Conservation (phyloP, 2,888 invertebrate genomes). For the Gymnosoma rotundatum region DNA sequence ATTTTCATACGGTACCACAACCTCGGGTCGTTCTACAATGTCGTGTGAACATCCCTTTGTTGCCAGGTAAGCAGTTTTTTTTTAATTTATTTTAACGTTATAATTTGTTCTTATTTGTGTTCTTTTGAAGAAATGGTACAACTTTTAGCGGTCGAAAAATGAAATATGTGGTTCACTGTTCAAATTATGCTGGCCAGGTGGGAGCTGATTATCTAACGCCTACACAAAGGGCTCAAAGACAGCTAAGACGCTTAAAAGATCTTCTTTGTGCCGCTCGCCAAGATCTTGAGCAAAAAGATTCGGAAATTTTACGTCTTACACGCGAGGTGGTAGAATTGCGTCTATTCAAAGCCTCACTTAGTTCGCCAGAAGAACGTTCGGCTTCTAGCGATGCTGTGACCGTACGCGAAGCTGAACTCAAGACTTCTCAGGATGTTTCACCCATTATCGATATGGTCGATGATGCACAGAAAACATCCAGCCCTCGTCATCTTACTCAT, state of each 20-base stretch:
- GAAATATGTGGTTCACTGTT: constrained; percentile 93
- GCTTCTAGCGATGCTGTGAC: constrained; percentile 90
- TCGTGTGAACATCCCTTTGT: constrained; percentile 91
- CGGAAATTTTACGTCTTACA: constrained; percentile 88
- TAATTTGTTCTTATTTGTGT: not conserved
- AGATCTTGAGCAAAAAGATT: constrained; percentile 91
- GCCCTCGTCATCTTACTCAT: constrained; percentile 78
- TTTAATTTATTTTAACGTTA: not conserved
- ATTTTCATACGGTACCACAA: constrained; percentile 90
- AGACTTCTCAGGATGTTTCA: constrained; percentile 84
- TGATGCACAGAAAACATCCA: constrained; percentile 80
- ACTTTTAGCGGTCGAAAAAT: constrained; percentile 87
- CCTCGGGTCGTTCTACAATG: constrained; percentile 87
- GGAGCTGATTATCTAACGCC: constrained; percentile 94
- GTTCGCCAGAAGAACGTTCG: constrained; percentile 91
- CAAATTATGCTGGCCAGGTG: constrained; percentile 89
- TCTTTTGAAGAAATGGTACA: constrained; percentile 84
- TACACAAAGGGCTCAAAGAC: constrained; percentile 92
- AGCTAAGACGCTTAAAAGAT: constrained; percentile 89
- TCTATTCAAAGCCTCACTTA: constrained; percentile 90
- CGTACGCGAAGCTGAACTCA: constrained; percentile 87
- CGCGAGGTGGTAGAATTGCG: constrained; percentile 91
- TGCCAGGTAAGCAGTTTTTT: constrained; percentile 83
- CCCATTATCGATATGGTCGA: constrained; percentile 84
- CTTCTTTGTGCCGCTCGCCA: constrained; percentile 88